Percentiles rank a stretch among this genome's conserved stretches.
Conservation (phyloP, 2,113 vertebrate species). For the rat (Rattus norvegicus) region GRCr8 NC_086032.1:64761501-64762000, state of each 20-base stretch:
- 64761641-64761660: too few species aligned
- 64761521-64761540: neutral
- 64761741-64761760: neutral
- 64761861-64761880: conserved; percentile 23
- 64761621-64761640: neutral
- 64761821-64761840: neutral
- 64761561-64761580: neutral
- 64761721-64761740: neutral
- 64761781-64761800: too few species aligned
- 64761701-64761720: neutral
- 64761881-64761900: conserved; percentile 35
- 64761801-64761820: neutral
- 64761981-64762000: neutral
- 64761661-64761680: neutral
- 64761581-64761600: neutral
- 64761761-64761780: neutral
- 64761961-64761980: neutral
- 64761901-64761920: neutral
- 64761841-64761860: neutral
- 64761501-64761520: neutral
- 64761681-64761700: neutral
- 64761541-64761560: neutral
- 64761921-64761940: neutral
- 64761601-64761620: neutral
- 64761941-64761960: neutral